phyloP scores from a whole-genome alignment of 2,888 invertebrate genomes.

The Lymantria monacha region DNA sequence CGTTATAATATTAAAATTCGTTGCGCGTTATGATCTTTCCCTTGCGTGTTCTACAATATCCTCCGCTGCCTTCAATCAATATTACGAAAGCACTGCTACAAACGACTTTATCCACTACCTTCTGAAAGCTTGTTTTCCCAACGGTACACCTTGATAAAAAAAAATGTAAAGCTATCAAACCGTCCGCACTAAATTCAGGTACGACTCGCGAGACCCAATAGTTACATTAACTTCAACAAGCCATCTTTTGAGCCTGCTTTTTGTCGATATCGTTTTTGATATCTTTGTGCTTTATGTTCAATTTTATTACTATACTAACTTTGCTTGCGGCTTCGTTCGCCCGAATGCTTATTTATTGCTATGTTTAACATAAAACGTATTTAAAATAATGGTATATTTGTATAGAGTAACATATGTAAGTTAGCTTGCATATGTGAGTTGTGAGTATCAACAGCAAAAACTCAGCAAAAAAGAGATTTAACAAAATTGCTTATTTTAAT shows the following conservation, averaged over 20 bases:
- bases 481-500: no score
- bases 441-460: no score
- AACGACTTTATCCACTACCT: slow-evolving; percentile 66
- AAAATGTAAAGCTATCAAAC: slow-evolving; percentile 56
- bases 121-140: slow-evolving; percentile 55
- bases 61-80: slow-evolving; percentile 67
- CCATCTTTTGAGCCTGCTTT: slow-evolving; percentile 19
- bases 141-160: slow-evolving; percentile 50
- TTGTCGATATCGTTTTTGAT: slow-evolving; percentile 20
- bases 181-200: slow-evolving; percentile 48
- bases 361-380: no score
- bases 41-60: slow-evolving; percentile 70
- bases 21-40: slow-evolving; percentile 63
- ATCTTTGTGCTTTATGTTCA: slow-evolving; percentile 20
- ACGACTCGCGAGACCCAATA: slow-evolving; percentile 36
- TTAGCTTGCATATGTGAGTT: no score
- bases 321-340: no score
- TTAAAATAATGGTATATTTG: no score
- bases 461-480: no score
- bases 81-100: slow-evolving; percentile 55
- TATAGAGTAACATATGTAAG: no score
- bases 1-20: slow-evolving; percentile 65
- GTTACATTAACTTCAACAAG: slow-evolving; percentile 34
- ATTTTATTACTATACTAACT: slow-evolving; percentile 7
- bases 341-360: no score